Conservation (phyloP, 2,888 invertebrate species). For the Calameuta idolon region DNA sequence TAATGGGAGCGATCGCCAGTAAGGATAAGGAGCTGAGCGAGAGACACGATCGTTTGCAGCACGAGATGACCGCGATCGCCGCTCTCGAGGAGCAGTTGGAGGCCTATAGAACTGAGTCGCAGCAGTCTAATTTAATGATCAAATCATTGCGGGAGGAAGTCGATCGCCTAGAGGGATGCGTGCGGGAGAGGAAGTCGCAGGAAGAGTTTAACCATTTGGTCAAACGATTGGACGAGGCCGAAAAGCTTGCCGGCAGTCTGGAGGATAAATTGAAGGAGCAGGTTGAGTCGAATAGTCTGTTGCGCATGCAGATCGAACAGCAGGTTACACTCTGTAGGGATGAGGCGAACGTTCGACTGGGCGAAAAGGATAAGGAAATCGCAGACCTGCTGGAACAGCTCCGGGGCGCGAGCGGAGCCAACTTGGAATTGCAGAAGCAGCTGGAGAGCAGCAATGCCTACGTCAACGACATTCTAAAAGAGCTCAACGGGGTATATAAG, state of each 20-base stretch:
- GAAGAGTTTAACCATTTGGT: conserved; percentile 72
- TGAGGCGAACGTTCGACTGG: conserved; percentile 21
- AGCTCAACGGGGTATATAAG: conserved; percentile 66
- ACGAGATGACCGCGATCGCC: conserved; percentile 48
- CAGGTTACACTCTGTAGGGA: conserved; percentile 43
- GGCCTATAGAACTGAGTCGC: conserved; percentile 69
- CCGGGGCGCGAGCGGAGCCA: conserved; percentile 49
- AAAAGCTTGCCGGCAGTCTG: conserved; percentile 61
- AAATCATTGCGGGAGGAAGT: conserved; percentile 52
- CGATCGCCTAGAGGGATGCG: conserved; percentile 32
- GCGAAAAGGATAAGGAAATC: conserved; percentile 69
- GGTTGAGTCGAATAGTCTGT: conserved; percentile 13
- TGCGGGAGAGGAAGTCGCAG: conserved; percentile 30
- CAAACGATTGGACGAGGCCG: conserved; percentile 69
- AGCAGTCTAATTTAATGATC: conserved; percentile 71
- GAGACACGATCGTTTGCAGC: conserved; percentile 45
- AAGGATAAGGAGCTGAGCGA: conserved; percentile 65
- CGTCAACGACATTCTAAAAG: conserved; percentile 43
- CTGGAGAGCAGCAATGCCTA: conserved; percentile 44
- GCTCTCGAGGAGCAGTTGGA: conserved; percentile 64
- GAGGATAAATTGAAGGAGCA: conserved; percentile 35
- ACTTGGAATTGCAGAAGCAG: conserved; percentile 34
- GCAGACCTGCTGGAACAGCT: conserved; percentile 56
- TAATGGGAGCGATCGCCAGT: conserved; percentile 63
- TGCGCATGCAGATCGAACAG: conserved; percentile 65